A percentile compares a stretch with the other conserved stretches of the same genome.
These are phyloP conservation scores for Zaprionus taronus DNA, from an alignment of 1,140 invertebrate genomes.

Conservation along the genomic window DNA sequence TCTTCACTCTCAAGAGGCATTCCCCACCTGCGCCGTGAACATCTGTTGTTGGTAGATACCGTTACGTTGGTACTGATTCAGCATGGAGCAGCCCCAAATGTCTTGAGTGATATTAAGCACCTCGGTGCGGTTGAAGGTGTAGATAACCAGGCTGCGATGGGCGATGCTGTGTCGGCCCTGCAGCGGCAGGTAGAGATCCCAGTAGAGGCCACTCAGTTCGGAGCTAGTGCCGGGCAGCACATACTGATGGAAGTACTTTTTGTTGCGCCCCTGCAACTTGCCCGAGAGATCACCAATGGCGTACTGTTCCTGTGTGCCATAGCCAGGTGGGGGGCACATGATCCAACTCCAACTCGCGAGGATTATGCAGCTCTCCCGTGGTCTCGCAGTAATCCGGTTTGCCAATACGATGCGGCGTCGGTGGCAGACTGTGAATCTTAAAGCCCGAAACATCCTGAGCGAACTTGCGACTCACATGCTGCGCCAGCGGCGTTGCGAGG, in stretches of 20 bases:
- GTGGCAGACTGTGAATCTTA: conserved; percentile 89
- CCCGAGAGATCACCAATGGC: conserved; percentile 95
- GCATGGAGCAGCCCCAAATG: conserved; percentile 89
- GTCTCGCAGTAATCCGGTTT: conserved; percentile 86
- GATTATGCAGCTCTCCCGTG: conserved; percentile 90
- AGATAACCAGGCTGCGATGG: conserved; percentile 93
- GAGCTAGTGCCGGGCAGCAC: conserved; percentile 88
- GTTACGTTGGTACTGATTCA: conserved; percentile 88
- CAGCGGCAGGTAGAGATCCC: conserved; percentile 94
- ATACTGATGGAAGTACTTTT: conserved; percentile 88
- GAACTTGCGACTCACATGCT: conserved; percentile 74
- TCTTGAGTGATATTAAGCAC: conserved; percentile 85
- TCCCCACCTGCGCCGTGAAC: conserved; percentile 88
- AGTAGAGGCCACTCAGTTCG: conserved; percentile 90
- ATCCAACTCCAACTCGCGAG: conserved; percentile 86
- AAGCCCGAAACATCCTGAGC: conserved; percentile 86
- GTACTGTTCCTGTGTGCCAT: conserved; percentile 93
- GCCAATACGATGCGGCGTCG: conserved; percentile 85
- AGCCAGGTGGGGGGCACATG: conserved; percentile 88
- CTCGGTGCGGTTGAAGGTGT: conserved; percentile 87
- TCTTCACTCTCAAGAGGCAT: too few relatives aligned
- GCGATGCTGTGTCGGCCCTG: conserved; percentile 92
- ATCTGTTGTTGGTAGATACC: conserved; percentile 90
- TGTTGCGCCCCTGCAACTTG: conserved; percentile 91
- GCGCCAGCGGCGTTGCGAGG: conserved; percentile 85